Conservation (phyloP, 1,140 invertebrate genomes). For the Zaprionus inermis region DNA sequence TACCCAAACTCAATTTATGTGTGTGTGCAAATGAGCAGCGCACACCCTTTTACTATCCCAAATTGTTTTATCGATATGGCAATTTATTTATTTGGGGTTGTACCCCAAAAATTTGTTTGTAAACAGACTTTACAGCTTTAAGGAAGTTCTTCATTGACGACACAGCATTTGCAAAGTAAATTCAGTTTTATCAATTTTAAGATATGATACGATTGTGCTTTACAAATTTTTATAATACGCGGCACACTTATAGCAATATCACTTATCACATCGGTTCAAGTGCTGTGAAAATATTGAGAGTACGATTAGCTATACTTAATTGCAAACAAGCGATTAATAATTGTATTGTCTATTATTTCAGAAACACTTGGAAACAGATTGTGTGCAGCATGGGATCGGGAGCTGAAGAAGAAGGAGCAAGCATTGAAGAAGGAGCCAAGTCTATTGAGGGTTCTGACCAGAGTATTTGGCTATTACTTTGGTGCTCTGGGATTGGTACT, state of each 20-base stretch:
- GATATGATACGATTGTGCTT: background rate
- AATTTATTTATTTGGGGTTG: background rate
- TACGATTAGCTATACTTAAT: background rate
- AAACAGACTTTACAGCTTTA: background rate
- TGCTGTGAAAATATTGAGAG: background rate
- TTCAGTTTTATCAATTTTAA: background rate
- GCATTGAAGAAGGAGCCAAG: constrained; percentile 68
- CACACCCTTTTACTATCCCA: background rate
- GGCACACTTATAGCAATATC: background rate
- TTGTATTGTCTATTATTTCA: constrained; percentile 21
- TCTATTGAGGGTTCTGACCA: constrained; percentile 54
- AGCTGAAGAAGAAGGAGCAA: constrained; percentile 48
- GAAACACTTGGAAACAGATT: constrained; percentile 74
- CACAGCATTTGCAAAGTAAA: background rate
- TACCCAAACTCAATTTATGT: background rate
- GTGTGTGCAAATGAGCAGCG: background rate
- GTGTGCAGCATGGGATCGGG: constrained; percentile 67
- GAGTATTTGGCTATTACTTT: constrained; percentile 73
- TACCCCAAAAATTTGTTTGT: background rate
- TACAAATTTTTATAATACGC: background rate
- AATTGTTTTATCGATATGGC: constrained; percentile 27
- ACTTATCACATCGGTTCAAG: background rate
- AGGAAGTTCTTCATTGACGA: background rate
- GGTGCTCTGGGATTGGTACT: constrained; percentile 67
- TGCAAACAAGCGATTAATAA: background rate